phyloP scores from a whole-genome alignment of 2,888 invertebrate species.

The Chloroclysta siterata region DNA sequence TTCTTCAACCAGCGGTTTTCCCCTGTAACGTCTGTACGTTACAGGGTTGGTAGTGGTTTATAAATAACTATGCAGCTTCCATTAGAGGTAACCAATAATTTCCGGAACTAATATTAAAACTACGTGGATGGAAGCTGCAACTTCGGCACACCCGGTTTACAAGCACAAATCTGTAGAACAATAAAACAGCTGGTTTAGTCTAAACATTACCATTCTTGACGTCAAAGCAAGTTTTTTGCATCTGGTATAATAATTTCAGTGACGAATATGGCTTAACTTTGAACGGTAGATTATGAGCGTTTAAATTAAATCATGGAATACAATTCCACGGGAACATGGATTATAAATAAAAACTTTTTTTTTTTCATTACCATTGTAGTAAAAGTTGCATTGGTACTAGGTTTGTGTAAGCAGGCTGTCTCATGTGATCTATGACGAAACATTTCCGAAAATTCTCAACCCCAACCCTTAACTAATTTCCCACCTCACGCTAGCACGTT shows the following conservation, averaged over 20 bases:
- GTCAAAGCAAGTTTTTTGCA: no score
- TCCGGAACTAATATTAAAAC: constrained; percentile 36
- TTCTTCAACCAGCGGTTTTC: background rate
- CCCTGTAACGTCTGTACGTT: background rate
- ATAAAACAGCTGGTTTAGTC: constrained; percentile 23
- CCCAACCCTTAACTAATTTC: constrained; percentile 55
- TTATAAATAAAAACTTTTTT: no score
- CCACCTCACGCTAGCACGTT: constrained; percentile 55
- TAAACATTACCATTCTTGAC: background rate
- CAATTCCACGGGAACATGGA: no score
- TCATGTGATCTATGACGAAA: constrained; percentile 20
- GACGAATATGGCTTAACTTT: no score
- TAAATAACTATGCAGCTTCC: constrained; percentile 25
- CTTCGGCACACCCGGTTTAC: constrained; percentile 28
- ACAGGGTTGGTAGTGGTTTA: constrained; percentile 16
- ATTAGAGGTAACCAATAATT: constrained; percentile 34
- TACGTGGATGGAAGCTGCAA: constrained; percentile 34
- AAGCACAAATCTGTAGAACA: constrained; percentile 14
- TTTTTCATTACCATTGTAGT: no score
- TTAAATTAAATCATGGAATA: no score
- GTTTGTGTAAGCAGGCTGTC: constrained; percentile 7
- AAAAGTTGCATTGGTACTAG: background rate
- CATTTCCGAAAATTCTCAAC: constrained; percentile 39
- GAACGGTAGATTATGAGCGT: no score
- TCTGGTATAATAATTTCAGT: no score